These are phyloP conservation scores for Tiliacea aurago DNA, from an alignment of 2,888 invertebrate genomes.

Conservation along the genomic window DNA sequence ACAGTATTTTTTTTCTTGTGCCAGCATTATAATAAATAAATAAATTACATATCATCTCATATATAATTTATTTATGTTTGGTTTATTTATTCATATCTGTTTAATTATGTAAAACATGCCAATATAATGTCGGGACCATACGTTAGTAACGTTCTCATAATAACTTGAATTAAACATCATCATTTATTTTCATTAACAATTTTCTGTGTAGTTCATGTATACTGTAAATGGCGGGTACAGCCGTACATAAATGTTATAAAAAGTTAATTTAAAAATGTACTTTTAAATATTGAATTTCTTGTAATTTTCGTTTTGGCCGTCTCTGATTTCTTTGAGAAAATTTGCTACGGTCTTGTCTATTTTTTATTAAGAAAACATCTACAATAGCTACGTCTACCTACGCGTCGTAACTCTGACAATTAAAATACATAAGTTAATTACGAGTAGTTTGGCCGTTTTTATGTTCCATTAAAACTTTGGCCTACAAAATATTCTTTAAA, in stretches of 20 bases:
- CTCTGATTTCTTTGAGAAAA: background rate
- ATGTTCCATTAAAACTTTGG: background rate
- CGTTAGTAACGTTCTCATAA: background rate
- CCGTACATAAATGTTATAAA: background rate
- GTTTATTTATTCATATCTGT: slow-evolving; percentile 13
- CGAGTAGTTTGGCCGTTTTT: background rate
- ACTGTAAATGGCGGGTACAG: background rate
- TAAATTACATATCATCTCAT: too few species aligned
- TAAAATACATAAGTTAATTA: background rate
- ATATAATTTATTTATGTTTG: too few species aligned
- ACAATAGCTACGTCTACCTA: too few species aligned
- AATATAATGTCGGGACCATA: background rate
- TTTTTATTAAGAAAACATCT: background rate
- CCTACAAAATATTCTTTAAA: background rate
- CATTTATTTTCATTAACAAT: background rate
- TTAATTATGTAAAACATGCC: background rate
- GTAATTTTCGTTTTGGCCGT: background rate
- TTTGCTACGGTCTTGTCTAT: background rate
- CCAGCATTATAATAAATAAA: too few species aligned
- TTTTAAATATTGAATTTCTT: background rate
- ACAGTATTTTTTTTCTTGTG: too few species aligned
- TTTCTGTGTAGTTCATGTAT: background rate
- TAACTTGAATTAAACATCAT: too few species aligned
- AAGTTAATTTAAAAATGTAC: background rate
- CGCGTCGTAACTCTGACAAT: background rate